Evolutionary conservation across 1,140 invertebrate genomes (phyloP).

Genomic region (Drosophila grimshawi): DNA sequence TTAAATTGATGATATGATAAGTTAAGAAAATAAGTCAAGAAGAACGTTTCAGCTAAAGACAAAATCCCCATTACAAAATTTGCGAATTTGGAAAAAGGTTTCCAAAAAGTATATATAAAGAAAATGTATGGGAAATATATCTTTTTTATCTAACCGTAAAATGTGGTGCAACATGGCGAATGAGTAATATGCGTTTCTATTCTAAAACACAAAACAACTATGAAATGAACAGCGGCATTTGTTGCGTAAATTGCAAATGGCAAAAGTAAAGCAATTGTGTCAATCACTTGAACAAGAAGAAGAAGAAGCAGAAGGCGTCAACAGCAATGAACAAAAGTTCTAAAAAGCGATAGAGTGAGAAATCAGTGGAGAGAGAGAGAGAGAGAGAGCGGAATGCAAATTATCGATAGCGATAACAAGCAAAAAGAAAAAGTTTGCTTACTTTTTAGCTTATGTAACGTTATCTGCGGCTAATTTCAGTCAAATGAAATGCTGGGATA

Average conservation of each 20-base stretch:
- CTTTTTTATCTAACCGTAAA: background rate
- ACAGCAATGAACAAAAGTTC: background rate
- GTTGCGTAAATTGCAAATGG: constrained; percentile 34
- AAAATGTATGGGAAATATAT: background rate
- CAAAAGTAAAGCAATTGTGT: constrained; percentile 38
- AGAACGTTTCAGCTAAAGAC: too few relatives aligned
- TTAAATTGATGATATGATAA: too few relatives aligned
- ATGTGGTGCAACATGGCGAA: constrained; percentile 23
- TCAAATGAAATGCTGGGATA: constrained; percentile 17
- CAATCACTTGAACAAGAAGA: constrained; percentile 13
- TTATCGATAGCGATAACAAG: constrained; percentile 56
- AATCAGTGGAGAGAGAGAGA: constrained; percentile 1
- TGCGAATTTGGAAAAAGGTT: too few relatives aligned
- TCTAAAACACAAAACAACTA: constrained; percentile 22
- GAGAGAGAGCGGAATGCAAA: background rate
- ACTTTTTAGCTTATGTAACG: constrained; percentile 39
- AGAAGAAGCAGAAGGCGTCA: background rate
- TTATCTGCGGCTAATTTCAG: constrained; percentile 41
- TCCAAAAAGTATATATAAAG: too few relatives aligned
- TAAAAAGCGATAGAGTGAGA: background rate
- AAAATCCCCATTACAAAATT: too few relatives aligned
- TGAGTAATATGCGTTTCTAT: constrained; percentile 30
- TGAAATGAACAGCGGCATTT: constrained; percentile 35
- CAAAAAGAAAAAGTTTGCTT: constrained; percentile 53
- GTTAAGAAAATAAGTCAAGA: too few relatives aligned